These are phyloP conservation scores for Parus major DNA, from an alignment of 2,113 vertebrate species.

Conservation along the genomic window DNA sequence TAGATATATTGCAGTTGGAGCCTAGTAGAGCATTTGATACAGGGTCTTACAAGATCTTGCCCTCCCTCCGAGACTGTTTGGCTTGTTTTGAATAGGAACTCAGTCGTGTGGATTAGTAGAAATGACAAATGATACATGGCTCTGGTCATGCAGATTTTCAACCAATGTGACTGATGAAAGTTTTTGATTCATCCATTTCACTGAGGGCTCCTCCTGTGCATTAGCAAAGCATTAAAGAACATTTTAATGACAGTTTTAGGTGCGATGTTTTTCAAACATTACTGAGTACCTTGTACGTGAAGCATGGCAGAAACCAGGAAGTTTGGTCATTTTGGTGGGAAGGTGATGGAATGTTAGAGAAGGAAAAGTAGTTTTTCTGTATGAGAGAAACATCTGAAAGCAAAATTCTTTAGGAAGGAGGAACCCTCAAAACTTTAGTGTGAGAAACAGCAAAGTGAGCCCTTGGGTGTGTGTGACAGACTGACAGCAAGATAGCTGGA, in stretches of 20 bases:
- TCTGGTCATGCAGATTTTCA: background rate
- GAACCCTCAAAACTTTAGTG: background rate
- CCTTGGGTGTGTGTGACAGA: background rate
- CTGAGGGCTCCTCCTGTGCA: background rate
- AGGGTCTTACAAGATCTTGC: background rate
- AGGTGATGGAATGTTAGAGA: background rate
- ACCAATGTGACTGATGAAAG: background rate
- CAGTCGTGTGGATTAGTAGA: background rate
- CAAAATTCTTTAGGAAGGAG: background rate
- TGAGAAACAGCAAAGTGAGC: background rate
- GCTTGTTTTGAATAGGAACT: constrained; percentile 7
- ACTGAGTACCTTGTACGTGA: background rate
- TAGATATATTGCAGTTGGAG: constrained; percentile 33
- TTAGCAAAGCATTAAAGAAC: background rate
- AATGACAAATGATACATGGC: background rate
- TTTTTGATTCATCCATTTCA: background rate
- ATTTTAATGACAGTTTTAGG: background rate
- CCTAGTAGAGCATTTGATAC: background rate
- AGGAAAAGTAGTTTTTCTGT: background rate
- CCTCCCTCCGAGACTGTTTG: background rate
- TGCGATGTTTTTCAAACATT: background rate
- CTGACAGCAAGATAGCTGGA: background rate
- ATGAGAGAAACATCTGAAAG: background rate
- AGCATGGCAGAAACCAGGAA: background rate
- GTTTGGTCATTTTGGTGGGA: background rate